A percentile compares a stretch with the other conserved stretches of the same genome.
Conservation (phyloP, 1,140 invertebrate genomes). For the Atta texana region DNA sequence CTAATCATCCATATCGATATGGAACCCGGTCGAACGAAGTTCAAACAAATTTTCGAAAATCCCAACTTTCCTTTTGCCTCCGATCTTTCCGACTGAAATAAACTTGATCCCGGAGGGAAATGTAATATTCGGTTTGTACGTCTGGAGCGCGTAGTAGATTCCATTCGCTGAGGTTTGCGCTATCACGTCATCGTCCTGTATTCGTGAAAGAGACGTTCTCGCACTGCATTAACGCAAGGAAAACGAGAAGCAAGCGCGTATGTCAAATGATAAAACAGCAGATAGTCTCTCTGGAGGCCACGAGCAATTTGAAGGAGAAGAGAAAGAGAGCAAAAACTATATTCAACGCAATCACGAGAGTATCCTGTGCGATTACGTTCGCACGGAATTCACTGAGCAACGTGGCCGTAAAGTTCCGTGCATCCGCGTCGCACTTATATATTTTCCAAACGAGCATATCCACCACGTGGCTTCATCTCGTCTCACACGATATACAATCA, state of each 20-base stretch:
- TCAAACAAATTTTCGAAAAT: conserved; percentile 42
- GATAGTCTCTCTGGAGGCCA: conserved; percentile 43
- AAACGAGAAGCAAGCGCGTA: conserved; percentile 49
- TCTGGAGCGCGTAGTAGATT: conserved; percentile 20
- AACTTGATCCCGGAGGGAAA: conserved; percentile 48
- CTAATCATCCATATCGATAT: conserved; percentile 33
- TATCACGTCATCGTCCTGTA: conserved; percentile 34
- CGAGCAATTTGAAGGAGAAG: background rate
- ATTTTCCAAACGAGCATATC: conserved; percentile 34
- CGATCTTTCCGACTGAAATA: conserved; percentile 28
- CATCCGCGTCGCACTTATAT: conserved; percentile 37
- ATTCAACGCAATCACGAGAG: conserved; percentile 44
- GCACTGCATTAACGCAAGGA: conserved; percentile 53
- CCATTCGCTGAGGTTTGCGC: conserved; percentile 35
- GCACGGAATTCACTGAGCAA: conserved; percentile 22
- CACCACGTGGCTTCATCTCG: conserved; percentile 21
- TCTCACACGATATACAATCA: conserved; percentile 25
- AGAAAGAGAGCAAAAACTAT: background rate
- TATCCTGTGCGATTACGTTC: conserved; percentile 38
- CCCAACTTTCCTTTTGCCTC: conserved; percentile 10
- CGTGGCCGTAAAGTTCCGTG: conserved; percentile 55
- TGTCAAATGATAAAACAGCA: conserved; percentile 54
- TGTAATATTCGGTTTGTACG: conserved; percentile 48
- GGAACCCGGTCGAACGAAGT: conserved; percentile 5
- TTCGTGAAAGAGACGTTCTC: conserved; percentile 31